Conservation (phyloP, 2,888 invertebrate genomes). For the Nomada goodeniana region DNA sequence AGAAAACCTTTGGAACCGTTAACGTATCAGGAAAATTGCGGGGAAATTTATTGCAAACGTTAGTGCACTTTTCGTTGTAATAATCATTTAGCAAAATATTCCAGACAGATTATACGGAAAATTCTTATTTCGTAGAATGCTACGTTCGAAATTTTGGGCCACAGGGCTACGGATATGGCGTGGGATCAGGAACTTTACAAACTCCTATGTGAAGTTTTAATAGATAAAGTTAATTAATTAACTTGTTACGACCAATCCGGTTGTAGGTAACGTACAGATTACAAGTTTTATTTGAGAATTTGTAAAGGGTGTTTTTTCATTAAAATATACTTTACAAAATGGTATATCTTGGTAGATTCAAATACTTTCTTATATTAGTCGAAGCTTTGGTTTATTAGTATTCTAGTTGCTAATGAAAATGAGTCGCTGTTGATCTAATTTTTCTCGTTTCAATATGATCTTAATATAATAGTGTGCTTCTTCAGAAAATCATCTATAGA, state of each 20-base stretch:
- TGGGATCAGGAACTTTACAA: slow-evolving; percentile 78
- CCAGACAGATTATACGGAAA: neutral
- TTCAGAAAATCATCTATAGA: neutral
- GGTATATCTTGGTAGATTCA: neutral
- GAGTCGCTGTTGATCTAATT: neutral
- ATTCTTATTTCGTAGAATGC: slow-evolving; percentile 81
- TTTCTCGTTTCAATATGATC: neutral
- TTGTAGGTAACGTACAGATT: neutral
- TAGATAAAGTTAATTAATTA: slow-evolving; percentile 26
- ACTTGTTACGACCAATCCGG: slow-evolving; percentile 1
- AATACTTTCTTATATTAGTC: neutral
- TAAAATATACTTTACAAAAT: slow-evolving; percentile 23
- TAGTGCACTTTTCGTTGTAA: slow-evolving; percentile 67
- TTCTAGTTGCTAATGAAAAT: neutral
- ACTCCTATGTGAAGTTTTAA: slow-evolving; percentile 74
- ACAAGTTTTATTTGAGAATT: slow-evolving; percentile 4
- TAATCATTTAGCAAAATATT: neutral
- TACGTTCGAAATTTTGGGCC: slow-evolving; percentile 85
- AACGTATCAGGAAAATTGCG: slow-evolving; percentile 84
- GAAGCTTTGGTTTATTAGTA: neutral
- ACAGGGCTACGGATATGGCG: slow-evolving; percentile 84
- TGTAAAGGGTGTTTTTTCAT: slow-evolving; percentile 6
- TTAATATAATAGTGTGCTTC: neutral
- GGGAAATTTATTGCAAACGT: slow-evolving; percentile 86
- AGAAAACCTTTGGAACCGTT: slow-evolving; percentile 85